A percentile compares a stretch with the other conserved stretches of the same genome.
Evolutionary conservation across 1,140 invertebrate species (phyloP).

Genomic region (Aphaenogaster floridana): DNA sequence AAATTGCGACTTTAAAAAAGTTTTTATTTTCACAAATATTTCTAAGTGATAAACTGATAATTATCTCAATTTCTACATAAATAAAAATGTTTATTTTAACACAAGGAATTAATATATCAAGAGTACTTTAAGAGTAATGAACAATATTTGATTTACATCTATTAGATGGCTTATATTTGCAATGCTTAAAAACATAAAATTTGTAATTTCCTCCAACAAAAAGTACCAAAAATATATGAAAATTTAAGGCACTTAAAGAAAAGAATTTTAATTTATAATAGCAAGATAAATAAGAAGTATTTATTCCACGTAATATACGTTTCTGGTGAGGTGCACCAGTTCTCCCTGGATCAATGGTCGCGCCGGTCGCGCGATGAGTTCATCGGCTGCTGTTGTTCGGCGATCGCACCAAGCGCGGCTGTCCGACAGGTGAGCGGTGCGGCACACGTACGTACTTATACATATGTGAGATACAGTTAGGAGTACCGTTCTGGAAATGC

Average conservation of each 20-base stretch:
- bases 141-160: not conserved
- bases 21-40: not conserved
- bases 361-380: slow-evolving; percentile 31
- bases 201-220: not conserved
- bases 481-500: slow-evolving; percentile 84
- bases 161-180: not conserved
- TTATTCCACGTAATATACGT: not conserved
- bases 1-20: not conserved
- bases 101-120: not conserved
- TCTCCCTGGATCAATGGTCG: slow-evolving; percentile 52
- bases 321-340: slow-evolving; percentile 9
- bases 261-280: not conserved
- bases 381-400: slow-evolving; percentile 70
- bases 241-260: not conserved
- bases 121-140: not conserved
- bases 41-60: not conserved
- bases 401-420: slow-evolving; percentile 68
- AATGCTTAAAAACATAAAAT: not conserved
- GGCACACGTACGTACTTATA: slow-evolving; percentile 47
- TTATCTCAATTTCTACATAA: slow-evolving; percentile 5
- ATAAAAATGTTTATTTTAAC: not conserved
- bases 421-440: slow-evolving; percentile 73
- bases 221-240: not conserved
- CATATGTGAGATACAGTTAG: slow-evolving; percentile 82
- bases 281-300: not conserved